Conservation (phyloP, 2,113 vertebrate species). For the Carassius carassius region DNA sequence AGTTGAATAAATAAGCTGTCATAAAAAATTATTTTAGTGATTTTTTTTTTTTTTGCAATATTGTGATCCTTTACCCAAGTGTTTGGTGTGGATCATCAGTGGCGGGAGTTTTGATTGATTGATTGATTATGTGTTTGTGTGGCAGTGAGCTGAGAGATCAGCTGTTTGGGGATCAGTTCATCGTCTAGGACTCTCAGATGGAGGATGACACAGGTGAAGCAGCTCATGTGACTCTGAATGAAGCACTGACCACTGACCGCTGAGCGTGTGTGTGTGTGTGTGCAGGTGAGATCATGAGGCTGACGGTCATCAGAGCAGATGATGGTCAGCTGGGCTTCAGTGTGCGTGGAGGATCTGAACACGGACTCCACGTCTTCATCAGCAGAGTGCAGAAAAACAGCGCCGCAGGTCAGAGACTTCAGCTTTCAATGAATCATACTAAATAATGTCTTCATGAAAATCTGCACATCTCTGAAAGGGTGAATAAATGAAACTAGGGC, state of each 20-base stretch:
- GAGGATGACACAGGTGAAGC: neutral
- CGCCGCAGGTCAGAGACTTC: constrained; percentile 81
- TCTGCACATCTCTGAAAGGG: too few species aligned
- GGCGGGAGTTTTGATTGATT: neutral
- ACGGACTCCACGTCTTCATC: constrained; percentile 94
- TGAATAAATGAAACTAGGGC: too few species aligned
- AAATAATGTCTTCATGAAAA: too few species aligned
- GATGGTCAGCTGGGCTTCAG: constrained; percentile 93
- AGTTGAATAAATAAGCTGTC: too few species aligned
- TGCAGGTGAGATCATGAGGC: constrained; percentile 82
- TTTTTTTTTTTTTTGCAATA: too few species aligned
- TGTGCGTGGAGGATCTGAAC: constrained; percentile 91
- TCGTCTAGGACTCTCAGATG: neutral
- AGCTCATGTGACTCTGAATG: constrained; percentile 5
- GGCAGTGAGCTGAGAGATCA: neutral
- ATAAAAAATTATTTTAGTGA: too few species aligned
- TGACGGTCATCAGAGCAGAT: constrained; percentile 85
- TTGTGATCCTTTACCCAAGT: too few species aligned
- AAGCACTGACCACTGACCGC: neutral
- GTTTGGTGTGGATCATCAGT: too few species aligned
- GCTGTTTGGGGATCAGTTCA: neutral
- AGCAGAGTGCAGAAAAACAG: constrained; percentile 93
- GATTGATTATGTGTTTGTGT: neutral
- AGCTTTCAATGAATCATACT: too few species aligned
- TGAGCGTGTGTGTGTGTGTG: constrained; percentile 9